Base-by-base conservation (phyloP, 1,140 invertebrate genomes). In the Bombus haemorrhoidalis region DNA sequence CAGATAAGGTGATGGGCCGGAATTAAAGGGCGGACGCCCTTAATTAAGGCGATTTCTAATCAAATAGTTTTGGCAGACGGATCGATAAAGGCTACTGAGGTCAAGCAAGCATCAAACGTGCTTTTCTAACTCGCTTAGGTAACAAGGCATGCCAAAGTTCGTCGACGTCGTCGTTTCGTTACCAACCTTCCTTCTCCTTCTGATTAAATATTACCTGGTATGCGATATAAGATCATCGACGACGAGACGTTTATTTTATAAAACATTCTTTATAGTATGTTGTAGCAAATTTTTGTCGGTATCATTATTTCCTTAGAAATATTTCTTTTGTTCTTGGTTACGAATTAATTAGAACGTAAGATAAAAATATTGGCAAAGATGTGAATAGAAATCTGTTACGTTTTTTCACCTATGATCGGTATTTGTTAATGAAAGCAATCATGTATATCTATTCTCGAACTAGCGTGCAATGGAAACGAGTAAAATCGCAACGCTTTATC, bases 11-110 rank as follows among this genome's bases (percentile, higher is more conserved):
- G 85, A 83, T 71, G 79, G 39, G 66, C 47, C 5, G 57, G n/a
- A 39, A 80, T 86, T 86, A 78, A 81, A 62, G 59, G 76, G 62
- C 71, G 66, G 69, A 72, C 62, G 69, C 32, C 66, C 86, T 89
- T 89, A 86, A 89, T 89, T 89, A 89, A 77, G 66, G 68, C 53
- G 64, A 80, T 47, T 59, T 86, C 72, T 80, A 66, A 86, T 89
- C 87, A 86, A 88, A 89, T 77, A 83, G 84, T 86, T 89, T 88
- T 47, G 39, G 41, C 15, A 62, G 28, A 18, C 53, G 76, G 72
- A 18, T 82, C 74, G 43, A 75, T 64, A 28, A 22, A 37, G 32
- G 43, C 15, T 53, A 22, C 39, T 6, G 4, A 37, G 47, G 75
- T 82, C 79, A 75, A 89, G 85, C 83, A 59, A 76, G 73, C 64